Conservation (phyloP, 2,888 invertebrate genomes). For the Nephrotoma flavescens region DNA sequence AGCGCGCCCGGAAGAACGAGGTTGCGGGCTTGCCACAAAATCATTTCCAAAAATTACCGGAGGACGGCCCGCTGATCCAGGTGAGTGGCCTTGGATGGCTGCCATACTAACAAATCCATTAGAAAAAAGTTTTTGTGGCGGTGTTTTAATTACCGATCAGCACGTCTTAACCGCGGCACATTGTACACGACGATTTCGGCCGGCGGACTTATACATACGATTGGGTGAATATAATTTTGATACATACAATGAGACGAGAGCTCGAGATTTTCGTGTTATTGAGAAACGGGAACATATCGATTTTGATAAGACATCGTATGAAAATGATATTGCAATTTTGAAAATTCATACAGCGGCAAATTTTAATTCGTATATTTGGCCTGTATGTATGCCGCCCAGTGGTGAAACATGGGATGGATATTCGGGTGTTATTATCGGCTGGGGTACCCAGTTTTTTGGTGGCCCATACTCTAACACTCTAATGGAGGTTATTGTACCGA, state of each 20-base stretch:
- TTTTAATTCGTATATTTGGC: constrained; percentile 70
- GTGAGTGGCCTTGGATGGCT: constrained; percentile 77
- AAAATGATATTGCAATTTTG: constrained; percentile 64
- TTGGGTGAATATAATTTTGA: constrained; percentile 72
- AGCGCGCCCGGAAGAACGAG: constrained; percentile 25
- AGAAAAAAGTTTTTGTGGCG: constrained; percentile 61
- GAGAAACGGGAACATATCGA: constrained; percentile 51
- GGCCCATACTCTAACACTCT: constrained; percentile 53
- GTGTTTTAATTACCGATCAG: constrained; percentile 60
- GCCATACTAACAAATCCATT: constrained; percentile 48
- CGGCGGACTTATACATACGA: constrained; percentile 48
- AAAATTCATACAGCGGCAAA: constrained; percentile 47
- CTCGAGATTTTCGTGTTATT: constrained; percentile 50
- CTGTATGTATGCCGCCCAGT: constrained; percentile 63
- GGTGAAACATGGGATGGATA: constrained; percentile 43
- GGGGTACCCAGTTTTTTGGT: constrained; percentile 60
- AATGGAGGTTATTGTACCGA: constrained; percentile 62
- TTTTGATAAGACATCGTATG: constrained; percentile 50
- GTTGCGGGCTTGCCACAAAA: constrained; percentile 30
- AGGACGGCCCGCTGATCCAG: constrained; percentile 45
- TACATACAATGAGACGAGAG: constrained; percentile 48
- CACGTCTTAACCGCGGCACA: constrained; percentile 49
- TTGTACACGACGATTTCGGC: constrained; percentile 36
- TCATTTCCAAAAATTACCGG: constrained; percentile 41
- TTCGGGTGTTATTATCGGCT: constrained; percentile 55